Evolutionary conservation across 2,797 vertebrate genomes (phyloP), one percentile per base, ranked within the genome.

Genomic region (Darevskia nairensis): DNA sequence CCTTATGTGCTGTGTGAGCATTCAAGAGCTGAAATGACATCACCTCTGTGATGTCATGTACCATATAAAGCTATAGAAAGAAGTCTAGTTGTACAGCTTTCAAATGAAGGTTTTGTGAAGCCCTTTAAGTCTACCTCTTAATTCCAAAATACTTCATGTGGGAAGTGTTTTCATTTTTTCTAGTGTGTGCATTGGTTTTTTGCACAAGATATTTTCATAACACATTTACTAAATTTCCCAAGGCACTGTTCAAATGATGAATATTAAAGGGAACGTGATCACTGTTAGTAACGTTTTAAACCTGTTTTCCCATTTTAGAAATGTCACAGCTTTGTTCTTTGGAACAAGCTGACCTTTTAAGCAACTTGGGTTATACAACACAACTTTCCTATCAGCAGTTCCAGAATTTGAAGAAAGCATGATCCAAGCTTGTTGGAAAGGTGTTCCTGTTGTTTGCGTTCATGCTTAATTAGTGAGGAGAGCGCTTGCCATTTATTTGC

Each of bases 121-220:
- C 0, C 0, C 25, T 6, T 23, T 74, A 68, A 32, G n/a, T 94
- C 74, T 0, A 0, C 84, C 87, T 39, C 80, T 25, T 25, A 41
- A 46, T 32, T 71, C 66, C 80, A 61, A 55, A 1, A 1, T 90
- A 27, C 66, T 91, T 92, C 2, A 82, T 13, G 1, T 8, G 17
- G 32, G 81, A 83, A 17, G 78, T 80, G 9, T 39, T 29, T 69
- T 8, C 19, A 41, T 66, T 2, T 1, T 27, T 59, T 74, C 25
- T 59, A 29, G 27, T 39, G 6, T 39, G 17, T 68, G 15, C 3
- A 5, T 35, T 21, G 17, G 59, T 21, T 61, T 61, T 91, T 91
- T 91, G 90, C 86, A 64, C 83, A 90, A 85, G 23, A 29, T 66
- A 17, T 90, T 89, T 35, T 84, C 86, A 84, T 87, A 90, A 27